Base-by-base conservation (phyloP, 2,113 vertebrate species). In the Notarius quadriscutis region DNA sequence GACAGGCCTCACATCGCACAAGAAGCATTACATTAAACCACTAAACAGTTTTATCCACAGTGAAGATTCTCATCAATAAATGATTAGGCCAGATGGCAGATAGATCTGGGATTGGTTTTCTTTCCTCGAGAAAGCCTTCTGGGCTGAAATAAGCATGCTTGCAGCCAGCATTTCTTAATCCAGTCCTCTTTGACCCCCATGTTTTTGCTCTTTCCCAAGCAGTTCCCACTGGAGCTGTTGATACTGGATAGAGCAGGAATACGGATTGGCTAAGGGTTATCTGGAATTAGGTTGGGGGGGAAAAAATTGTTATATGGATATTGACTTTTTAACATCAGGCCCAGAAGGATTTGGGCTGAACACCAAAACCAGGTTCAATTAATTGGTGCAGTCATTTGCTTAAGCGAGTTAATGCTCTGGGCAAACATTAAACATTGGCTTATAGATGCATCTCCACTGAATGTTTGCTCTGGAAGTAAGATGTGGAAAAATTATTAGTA, bases 301-400 rank as follows among this genome's bases (percentile, higher is more conserved):
- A 0, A 18, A 18, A 34, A 30, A 6, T 72, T 34, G 67, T 41
- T 55, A 72, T 30, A 84, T 15, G 20, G 63, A 57, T 84, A 67
- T 58, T 72, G 83, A 72, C 83, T 72, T 50, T 74, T 69, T 72
- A 75, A 50, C 12, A 51, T 78, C 12, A 55, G 27, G 72, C 72
- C 84, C 58, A n/a, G 72, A 30, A 78, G 71, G 84, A 18, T 77
- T 84, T 77, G 71, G 11, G 22, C n/a, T 51, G 48, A 79, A 85
- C 65, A 62, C 9, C 84, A 63, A 63, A 18, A 50, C 14, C 4
- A 50, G 84, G n/a, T 11, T 69, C n/a, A 65, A 79, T 65, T 77
- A 78, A 85, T 30, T 65, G 74, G 10, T 27, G 50, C 67, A 86
- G 60, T 85, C 41, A 63, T 78, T 78, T 63, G 34, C 57, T 62